Evolutionary conservation across 2,888 invertebrate genomes (phyloP).

Genomic region (Psylliodes chrysocephalus): DNA sequence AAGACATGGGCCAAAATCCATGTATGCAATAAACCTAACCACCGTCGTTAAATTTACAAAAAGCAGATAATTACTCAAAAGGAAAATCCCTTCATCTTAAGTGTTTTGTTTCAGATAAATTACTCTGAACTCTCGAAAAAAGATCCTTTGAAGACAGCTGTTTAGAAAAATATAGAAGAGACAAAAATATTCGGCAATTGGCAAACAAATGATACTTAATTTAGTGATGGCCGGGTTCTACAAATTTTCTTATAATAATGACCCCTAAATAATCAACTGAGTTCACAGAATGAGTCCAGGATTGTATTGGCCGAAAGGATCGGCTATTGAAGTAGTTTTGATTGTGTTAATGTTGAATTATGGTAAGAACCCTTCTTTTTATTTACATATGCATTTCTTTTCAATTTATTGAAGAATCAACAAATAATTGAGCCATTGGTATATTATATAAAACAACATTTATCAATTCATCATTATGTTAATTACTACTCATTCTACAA

Average conservation of each 20-base stretch:
- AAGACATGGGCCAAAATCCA: no score
- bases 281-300: conserved; percentile 16
- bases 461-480: no score
- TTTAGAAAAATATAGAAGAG: conserved; percentile 6
- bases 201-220: conserved; percentile 15
- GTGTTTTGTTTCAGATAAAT: conserved; percentile 22
- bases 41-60: no score
- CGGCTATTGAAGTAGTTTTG: conserved; percentile 14
- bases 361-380: no score
- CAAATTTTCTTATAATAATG: conserved; percentile 19
- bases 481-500: no score
- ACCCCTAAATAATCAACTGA: conserved; percentile 17
- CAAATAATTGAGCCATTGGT: no score
- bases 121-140: conserved; percentile 1
- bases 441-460: no score
- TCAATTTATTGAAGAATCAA: no score
- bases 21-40: no score
- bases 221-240: background rate
- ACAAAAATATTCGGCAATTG: conserved; percentile 6
- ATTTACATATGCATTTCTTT: no score
- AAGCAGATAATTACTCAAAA: conserved; percentile 11
- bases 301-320: conserved; percentile 2
- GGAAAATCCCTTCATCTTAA: conserved; percentile 4
- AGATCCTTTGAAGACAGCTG: conserved; percentile 12
- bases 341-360: background rate